Evolutionary conservation across 1,140 invertebrate genomes (phyloP).

Genomic region (Meloidogyne hapla): DNA sequence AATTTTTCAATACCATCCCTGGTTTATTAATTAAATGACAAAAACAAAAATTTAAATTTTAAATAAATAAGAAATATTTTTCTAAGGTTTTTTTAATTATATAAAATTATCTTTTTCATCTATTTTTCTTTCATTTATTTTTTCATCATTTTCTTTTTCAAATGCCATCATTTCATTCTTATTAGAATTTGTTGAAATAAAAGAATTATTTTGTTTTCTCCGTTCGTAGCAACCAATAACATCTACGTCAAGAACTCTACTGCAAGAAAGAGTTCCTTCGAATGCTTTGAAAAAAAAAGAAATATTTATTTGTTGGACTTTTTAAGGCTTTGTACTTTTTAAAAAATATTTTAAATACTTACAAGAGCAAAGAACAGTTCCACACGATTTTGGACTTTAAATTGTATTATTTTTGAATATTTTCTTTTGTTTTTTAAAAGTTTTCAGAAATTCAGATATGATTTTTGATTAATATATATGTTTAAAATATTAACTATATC

Average conservation of each 20-base stretch:
- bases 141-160: not conserved
- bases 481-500: no score
- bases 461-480: no score
- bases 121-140: not conserved
- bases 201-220: slow-evolving; percentile 13
- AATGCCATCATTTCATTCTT: not conserved
- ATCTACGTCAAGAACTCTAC: slow-evolving; percentile 46
- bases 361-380: slow-evolving; percentile 48
- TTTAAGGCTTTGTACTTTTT: not conserved
- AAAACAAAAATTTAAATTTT: no score
- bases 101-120: no score
- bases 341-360: slow-evolving; percentile 23
- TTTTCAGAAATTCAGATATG: no score
- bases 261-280: slow-evolving; percentile 48
- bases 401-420: not conserved
- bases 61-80: no score
- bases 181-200: not conserved
- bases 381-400: slow-evolving; percentile 50
- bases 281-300: slow-evolving; percentile 16
- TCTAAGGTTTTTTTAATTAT: no score
- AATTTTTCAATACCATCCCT: no score
- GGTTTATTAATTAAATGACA: no score
- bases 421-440: no score
- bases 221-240: slow-evolving; percentile 50
- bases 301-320: not conserved